Evolutionary conservation across 1,140 invertebrate species (phyloP), one percentile per base, ranked within the genome.

Genomic region (Neodiprion virginianus): DNA sequence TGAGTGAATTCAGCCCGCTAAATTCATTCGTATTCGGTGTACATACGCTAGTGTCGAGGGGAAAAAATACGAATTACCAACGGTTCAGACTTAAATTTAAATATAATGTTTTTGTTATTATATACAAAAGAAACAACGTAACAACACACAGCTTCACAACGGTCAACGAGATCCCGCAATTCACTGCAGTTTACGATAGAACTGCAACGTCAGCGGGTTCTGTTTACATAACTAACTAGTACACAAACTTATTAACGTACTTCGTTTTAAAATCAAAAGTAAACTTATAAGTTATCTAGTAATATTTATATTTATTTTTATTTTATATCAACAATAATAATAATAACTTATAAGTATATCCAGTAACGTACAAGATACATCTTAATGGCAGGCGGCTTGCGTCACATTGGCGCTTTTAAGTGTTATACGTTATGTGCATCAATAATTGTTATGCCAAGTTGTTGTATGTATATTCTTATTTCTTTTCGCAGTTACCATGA

Each of bases 121-220:
- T 80, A 69, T 80, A 79, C 75, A 77, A 70, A 71, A 76, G 78
- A 75, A 82, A 80, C 73, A 80, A 80, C 73, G 72, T 80, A 82
- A 82, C 79, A 81, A 80, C 75, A 77, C 74, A 77, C 77, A 79
- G 73, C 28, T 40, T 75, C 76, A 77, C 78, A 76, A 82, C 74
- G 67, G 69, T 73, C 72, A 50, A 69, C 68, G 14, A 69, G 68
- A 66, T 14, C 14, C 9, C 7, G 28, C 23, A 21, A 40, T 72
- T 48, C 53, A 50, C 14, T 28, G 65, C 61, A 73, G 40, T 69
- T 21, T 69, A 14, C 67, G 17, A 17, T 65, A 14, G 12, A 65
- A 17, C 61, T 14, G 21, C 67, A 47, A 21, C 67, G 67, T 14
- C 11, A 23, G 12, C 67, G 12, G 14, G 10, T 69, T 21, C 11